These are phyloP conservation scores for Tetramorium parvispinum DNA, from an alignment of 1,140 invertebrate species.

Conservation along the genomic window DNA sequence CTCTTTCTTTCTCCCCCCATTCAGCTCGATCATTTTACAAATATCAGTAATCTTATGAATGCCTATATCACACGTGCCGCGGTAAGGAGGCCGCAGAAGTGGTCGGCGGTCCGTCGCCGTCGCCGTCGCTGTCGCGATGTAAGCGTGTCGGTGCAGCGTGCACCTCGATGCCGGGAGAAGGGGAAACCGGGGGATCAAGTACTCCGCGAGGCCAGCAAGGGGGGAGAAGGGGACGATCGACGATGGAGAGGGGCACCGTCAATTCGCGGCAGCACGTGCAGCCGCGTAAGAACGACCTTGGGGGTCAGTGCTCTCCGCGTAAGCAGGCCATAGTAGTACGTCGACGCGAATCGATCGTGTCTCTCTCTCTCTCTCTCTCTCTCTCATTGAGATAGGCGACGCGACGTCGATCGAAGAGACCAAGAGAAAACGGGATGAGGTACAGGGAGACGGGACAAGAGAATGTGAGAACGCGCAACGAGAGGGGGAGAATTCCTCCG, in stretches of 20 bases:
- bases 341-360: conserved; percentile 75
- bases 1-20: background rate
- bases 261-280: conserved; percentile 81
- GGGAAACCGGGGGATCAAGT: conserved; percentile 36
- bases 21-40: background rate
- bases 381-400: conserved; percentile 68
- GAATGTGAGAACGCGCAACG: background rate
- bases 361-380: conserved; percentile 43
- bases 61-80: conserved; percentile 3
- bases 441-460: background rate
- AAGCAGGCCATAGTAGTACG: conserved; percentile 78
- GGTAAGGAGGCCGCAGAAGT: conserved; percentile 43
- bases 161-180: background rate
- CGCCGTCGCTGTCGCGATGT: background rate
- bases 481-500: background rate
- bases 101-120: conserved; percentile 39
- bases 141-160: background rate
- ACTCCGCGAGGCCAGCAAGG: conserved; percentile 61
- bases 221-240: background rate
- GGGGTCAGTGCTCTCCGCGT: conserved; percentile 75
- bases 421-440: background rate
- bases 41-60: conserved; percentile 4
- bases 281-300: conserved; percentile 83
- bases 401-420: conserved; percentile 39
- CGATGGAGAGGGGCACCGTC: conserved; percentile 69